Percentiles rank a stretch among this genome's conserved stretches.
Conservation (phyloP, 2,113 vertebrate species). For the Baryphthengus martii region DNA sequence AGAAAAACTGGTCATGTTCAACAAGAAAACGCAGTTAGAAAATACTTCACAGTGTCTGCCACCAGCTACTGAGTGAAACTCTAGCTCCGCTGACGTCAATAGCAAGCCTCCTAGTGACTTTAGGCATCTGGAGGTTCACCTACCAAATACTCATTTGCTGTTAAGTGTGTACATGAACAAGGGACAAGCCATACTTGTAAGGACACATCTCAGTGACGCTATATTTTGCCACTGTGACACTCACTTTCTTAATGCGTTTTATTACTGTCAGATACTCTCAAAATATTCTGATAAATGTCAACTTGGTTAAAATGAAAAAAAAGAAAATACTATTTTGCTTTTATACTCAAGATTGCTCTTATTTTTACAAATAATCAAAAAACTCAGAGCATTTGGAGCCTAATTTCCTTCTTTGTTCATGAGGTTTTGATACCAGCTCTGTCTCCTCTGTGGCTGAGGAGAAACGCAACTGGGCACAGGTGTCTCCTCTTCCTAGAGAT, state of each 20-base stretch:
- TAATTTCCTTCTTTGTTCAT: neutral
- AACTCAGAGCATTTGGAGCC: neutral
- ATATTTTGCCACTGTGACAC: neutral
- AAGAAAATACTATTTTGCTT: neutral
- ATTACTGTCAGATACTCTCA: rapidly evolving
- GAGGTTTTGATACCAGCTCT: neutral
- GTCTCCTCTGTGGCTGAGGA: neutral
- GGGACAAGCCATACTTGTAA: neutral
- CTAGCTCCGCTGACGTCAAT: neutral
- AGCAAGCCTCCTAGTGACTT: neutral
- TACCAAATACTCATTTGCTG: neutral
- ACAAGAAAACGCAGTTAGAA: neutral
- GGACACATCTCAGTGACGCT: neutral
- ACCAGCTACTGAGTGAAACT: neutral
- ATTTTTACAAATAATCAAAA: neutral
- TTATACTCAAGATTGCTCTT: neutral
- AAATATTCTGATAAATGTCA: neutral
- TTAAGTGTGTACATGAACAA: neutral
- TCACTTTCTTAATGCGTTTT: neutral
- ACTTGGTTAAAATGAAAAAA: neutral
- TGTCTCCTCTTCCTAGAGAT: neutral
- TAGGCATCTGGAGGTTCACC: neutral
- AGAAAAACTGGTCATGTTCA: neutral
- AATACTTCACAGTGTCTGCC: neutral
- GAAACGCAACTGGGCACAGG: neutral